phyloP scores from a whole-genome alignment of 2,797 vertebrate genomes.

The Tauraco hartlaubi region DNA sequence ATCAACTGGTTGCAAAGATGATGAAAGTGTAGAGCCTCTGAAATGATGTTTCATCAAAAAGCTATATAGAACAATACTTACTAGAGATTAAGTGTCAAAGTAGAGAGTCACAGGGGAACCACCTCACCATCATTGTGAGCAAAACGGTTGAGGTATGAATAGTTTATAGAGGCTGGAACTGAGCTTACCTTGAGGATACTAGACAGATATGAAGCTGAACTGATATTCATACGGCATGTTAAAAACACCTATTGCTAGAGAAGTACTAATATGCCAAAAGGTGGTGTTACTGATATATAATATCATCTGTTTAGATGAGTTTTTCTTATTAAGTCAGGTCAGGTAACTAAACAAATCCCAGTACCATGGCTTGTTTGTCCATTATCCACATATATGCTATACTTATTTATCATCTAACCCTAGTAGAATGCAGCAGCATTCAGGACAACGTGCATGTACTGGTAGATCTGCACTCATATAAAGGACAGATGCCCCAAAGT shows the following conservation, averaged over 20 bases:
- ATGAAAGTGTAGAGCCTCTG: background rate
- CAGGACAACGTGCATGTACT: background rate
- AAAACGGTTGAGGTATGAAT: background rate
- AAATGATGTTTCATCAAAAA: background rate
- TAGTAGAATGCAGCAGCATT: background rate
- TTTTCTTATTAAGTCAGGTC: background rate
- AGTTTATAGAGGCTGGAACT: background rate
- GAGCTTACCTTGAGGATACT: background rate
- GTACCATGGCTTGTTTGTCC: background rate
- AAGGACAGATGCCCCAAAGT: background rate
- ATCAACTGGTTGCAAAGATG: background rate
- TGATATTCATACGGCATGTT: too few species aligned
- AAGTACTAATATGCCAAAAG: background rate
- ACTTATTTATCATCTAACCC: background rate
- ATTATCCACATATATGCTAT: background rate
- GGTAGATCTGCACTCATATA: background rate
- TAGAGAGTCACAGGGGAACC: background rate
- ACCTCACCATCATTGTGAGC: background rate
- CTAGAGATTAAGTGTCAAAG: background rate
- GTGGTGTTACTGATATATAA: background rate
- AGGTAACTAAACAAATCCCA: background rate
- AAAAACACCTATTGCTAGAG: background rate
- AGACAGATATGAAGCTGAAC: background rate
- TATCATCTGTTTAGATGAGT: background rate
- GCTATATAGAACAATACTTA: background rate